phyloP scores from a whole-genome alignment of 2,888 invertebrate species.

The Neelides folsomi region DNA sequence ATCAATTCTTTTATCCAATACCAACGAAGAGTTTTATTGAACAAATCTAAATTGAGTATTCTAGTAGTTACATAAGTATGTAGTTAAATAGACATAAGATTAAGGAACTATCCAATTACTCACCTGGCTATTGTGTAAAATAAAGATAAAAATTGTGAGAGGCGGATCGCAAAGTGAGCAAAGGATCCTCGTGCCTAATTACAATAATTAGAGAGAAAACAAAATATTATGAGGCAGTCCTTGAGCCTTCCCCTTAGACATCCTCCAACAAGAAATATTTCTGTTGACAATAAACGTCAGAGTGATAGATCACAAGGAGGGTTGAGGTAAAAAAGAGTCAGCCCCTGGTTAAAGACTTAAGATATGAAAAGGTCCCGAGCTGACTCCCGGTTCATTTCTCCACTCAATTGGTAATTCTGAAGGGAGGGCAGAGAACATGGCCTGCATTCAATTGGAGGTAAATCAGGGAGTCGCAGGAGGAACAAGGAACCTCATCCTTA shows the following conservation, averaged over 20 bases:
- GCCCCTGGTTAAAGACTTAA: not conserved
- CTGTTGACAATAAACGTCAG: constrained; percentile 30
- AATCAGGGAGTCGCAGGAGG: not conserved
- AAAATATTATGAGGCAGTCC: constrained; percentile 4
- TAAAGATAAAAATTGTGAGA: no score
- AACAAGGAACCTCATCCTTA: not conserved
- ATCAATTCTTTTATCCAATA: no score
- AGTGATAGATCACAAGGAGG: constrained; percentile 24
- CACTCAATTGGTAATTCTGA: no score
- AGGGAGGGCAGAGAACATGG: not conserved
- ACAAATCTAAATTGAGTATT: no score
- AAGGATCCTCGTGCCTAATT: constrained; percentile 18
- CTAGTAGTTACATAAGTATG: no score
- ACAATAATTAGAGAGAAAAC: constrained; percentile 19
- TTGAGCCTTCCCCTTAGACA: constrained; percentile 9
- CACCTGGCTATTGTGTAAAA: no score
- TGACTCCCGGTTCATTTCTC: no score
- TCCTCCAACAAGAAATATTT: constrained; percentile 18
- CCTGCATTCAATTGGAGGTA: not conserved
- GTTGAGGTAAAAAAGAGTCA: not conserved
- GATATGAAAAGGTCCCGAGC: no score
- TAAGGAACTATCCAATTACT: no score
- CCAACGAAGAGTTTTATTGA: no score
- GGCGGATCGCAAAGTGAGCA: no score
- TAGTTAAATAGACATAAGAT: no score